phyloP scores from a whole-genome alignment of 2,797 vertebrate genomes.

The Arremon aurantiirostris region DNA sequence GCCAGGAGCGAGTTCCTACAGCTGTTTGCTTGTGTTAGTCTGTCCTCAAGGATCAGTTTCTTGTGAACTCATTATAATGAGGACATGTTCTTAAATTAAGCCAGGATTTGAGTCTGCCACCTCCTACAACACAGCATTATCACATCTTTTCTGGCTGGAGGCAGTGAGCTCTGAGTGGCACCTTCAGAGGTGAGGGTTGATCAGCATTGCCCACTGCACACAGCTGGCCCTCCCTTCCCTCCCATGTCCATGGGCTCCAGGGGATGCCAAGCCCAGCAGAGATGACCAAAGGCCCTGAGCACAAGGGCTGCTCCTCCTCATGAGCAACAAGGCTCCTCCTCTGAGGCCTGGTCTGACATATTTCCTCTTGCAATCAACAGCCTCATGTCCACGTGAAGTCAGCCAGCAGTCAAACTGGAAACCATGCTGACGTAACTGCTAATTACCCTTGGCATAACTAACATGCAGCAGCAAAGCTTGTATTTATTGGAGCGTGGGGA shows the following conservation, averaged over 20 bases:
- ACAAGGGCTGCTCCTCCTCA: neutral
- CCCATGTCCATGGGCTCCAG: neutral
- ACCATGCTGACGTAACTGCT: neutral
- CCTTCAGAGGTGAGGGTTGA: neutral
- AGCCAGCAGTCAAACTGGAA: conserved; percentile 5
- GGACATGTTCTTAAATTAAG: neutral
- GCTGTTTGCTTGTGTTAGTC: neutral
- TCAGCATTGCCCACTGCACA: accelerated
- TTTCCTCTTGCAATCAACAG: neutral
- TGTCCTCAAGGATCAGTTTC: neutral
- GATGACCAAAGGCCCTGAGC: neutral
- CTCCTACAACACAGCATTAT: neutral
- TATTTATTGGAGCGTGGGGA: neutral
- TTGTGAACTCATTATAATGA: neutral
- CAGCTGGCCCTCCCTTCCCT: neutral
- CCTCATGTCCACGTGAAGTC: neutral
- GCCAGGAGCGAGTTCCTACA: neutral
- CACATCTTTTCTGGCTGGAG: neutral
- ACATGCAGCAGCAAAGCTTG: neutral
- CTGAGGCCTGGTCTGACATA: neutral
- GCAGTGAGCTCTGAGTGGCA: neutral
- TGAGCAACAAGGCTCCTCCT: neutral
- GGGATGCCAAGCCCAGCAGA: neutral
- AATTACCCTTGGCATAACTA: neutral
- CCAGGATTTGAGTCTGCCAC: neutral